These are phyloP conservation scores for Eustalomyia histrio DNA, from an alignment of 2,888 invertebrate species.

Conservation along the genomic window DNA sequence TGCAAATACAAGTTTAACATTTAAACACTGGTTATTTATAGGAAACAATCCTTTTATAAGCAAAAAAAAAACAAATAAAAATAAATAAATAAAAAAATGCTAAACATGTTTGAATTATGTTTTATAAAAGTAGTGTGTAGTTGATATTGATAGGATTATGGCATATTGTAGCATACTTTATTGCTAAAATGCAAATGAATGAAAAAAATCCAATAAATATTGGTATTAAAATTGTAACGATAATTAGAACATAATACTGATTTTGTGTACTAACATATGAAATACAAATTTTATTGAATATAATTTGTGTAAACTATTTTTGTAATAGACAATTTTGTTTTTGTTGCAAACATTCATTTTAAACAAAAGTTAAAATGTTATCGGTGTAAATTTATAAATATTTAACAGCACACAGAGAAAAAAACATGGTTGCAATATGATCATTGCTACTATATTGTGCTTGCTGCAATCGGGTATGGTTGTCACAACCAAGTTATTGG, in stretches of 20 bases:
- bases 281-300: too few species aligned
- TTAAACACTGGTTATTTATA: too few species aligned
- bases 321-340: background rate
- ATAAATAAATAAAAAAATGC: too few species aligned
- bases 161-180: background rate
- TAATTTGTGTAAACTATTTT: background rate
- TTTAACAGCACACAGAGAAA: too few species aligned
- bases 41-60: background rate
- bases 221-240: background rate
- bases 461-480: too few species aligned
- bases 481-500: too few species aligned
- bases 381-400: too few species aligned
- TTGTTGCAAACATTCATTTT: too few species aligned
- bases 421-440: too few species aligned
- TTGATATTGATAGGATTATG: slow-evolving; percentile 4
- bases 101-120: background rate
- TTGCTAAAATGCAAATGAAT: background rate
- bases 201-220: background rate
- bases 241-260: background rate
- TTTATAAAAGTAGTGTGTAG: background rate
- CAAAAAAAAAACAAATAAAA: background rate
- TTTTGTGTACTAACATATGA: background rate
- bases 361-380: too few species aligned
- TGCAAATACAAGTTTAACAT: too few species aligned
- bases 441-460: too few species aligned